These are phyloP conservation scores for Oreochromis aureus DNA, from an alignment of 2,113 vertebrate genomes.

Conservation along the genomic window DNA sequence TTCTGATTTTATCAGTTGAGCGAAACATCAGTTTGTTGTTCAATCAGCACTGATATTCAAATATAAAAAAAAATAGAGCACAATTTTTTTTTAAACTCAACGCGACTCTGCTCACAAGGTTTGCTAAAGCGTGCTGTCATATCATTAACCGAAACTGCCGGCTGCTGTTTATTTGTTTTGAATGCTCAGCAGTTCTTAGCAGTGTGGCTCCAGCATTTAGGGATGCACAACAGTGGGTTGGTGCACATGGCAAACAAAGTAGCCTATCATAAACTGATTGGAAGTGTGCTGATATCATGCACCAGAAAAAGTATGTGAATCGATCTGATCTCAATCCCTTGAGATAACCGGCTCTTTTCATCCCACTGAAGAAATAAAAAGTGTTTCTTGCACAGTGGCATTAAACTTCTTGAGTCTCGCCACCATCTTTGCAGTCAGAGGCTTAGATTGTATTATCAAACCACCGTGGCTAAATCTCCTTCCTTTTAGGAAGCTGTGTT, in stretches of 20 bases:
- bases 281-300: background rate
- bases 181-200: background rate
- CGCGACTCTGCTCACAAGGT: background rate
- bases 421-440: background rate
- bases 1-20: background rate
- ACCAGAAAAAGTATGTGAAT: background rate
- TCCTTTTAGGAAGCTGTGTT: background rate
- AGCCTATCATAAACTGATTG: background rate
- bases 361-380: background rate
- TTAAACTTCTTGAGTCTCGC: background rate
- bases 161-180: slow-evolving; percentile 23
- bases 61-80: background rate
- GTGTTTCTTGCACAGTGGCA: background rate
- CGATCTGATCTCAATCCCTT: background rate
- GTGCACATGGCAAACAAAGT: background rate
- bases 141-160: background rate
- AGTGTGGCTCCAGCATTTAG: background rate
- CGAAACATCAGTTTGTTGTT: background rate
- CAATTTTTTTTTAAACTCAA: background rate
- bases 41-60: background rate
- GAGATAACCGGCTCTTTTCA: background rate
- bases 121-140: background rate
- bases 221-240: background rate
- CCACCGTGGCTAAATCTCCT: background rate
- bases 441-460: background rate